Conservation (phyloP, 2,888 invertebrate species). For the Mactromeris polynyma region DNA sequence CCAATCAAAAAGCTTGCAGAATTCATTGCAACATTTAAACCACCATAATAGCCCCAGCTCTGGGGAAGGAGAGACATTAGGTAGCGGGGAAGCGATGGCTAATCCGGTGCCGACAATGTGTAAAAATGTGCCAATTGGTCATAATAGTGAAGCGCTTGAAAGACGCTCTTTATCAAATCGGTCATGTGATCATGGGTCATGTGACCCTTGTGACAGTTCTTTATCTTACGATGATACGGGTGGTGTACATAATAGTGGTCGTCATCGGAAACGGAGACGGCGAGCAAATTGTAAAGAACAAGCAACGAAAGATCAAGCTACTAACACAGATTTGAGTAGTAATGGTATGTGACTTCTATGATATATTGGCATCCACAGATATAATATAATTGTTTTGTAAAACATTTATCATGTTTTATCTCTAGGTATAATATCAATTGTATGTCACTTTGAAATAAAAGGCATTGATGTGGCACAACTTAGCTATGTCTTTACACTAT, state of each 20-base stretch:
- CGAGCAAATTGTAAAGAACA: slow-evolving; percentile 74
- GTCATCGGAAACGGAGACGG: slow-evolving; percentile 77
- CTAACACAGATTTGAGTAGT: slow-evolving; percentile 84
- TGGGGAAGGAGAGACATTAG: slow-evolving; percentile 68
- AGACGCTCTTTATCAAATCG: slow-evolving; percentile 71
- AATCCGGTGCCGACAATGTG: slow-evolving; percentile 67
- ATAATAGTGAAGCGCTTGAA: slow-evolving; percentile 73
- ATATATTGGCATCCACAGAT: background rate
- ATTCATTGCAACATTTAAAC: slow-evolving; percentile 69
- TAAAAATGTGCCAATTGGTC: slow-evolving; percentile 72
- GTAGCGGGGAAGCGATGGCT: slow-evolving; percentile 70
- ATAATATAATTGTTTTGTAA: too few relatives aligned
- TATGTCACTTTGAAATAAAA: too few relatives aligned
- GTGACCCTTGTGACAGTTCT: slow-evolving; percentile 76
- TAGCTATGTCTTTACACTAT: too few relatives aligned
- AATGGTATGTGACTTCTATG: slow-evolving; percentile 76
- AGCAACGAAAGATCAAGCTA: slow-evolving; percentile 82
- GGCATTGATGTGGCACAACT: too few relatives aligned
- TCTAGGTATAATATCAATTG: too few relatives aligned
- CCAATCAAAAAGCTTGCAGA: slow-evolving; percentile 72
- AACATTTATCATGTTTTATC: too few relatives aligned
- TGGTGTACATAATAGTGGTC: slow-evolving; percentile 72
- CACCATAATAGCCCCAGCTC: slow-evolving; percentile 58
- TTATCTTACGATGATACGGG: slow-evolving; percentile 73
- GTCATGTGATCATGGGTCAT: slow-evolving; percentile 71